Evolutionary conservation across 1,140 invertebrate genomes (phyloP).

Genomic region (Coptotermes formosanus): DNA sequence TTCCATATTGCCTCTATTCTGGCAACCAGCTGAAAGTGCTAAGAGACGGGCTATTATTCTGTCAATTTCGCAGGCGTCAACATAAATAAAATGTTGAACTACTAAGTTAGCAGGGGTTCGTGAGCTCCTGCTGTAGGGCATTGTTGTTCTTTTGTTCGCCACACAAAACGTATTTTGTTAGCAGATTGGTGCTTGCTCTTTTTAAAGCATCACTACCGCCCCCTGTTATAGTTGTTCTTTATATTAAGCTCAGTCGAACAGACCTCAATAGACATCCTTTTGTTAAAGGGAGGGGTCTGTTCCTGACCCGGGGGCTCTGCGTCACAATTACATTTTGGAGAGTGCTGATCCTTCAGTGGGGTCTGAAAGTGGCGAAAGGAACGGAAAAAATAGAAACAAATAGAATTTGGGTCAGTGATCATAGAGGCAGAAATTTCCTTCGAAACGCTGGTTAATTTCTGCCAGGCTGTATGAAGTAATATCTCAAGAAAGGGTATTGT

Average conservation of each 20-base stretch:
- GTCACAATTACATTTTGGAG: background rate
- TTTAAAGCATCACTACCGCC: background rate
- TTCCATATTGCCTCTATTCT: too few species aligned
- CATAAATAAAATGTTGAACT: background rate
- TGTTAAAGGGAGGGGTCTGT: background rate
- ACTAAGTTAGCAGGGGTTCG: background rate
- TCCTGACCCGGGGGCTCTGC: background rate
- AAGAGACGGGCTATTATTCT: background rate
- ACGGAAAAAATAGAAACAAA: too few species aligned
- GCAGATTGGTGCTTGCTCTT: constrained; percentile 8
- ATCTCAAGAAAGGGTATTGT: too few species aligned
- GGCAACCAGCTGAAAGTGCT: too few species aligned
- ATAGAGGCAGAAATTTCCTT: too few species aligned
- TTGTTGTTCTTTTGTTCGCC: background rate
- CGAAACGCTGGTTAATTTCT: too few species aligned
- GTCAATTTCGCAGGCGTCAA: constrained; percentile 8
- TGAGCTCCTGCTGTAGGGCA: background rate
- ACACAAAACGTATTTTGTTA: constrained; percentile 12
- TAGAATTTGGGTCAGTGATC: too few species aligned
- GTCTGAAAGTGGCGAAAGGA: too few species aligned
- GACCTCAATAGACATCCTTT: background rate
- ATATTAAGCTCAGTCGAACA: background rate
- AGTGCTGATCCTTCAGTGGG: too few species aligned
- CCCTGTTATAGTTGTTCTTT: background rate
- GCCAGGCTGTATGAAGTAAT: too few species aligned